Evolutionary conservation across 2,797 vertebrate genomes (phyloP).

Genomic region (Alca torda): DNA sequence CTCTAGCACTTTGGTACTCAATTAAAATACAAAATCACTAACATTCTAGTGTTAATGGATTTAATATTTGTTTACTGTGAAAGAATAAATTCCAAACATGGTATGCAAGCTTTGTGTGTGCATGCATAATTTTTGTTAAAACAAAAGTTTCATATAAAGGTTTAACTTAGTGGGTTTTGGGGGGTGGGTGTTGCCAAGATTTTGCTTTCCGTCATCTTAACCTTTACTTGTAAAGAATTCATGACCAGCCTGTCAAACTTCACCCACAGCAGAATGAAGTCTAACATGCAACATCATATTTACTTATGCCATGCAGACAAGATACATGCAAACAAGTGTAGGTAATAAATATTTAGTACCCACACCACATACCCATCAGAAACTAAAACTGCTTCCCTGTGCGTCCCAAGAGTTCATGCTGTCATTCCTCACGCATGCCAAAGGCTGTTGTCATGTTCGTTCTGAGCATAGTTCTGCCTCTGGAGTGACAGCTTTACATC

Average conservation of each 20-base stretch:
- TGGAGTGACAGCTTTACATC: not conserved
- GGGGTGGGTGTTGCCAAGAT: not conserved
- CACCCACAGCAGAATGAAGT: not conserved
- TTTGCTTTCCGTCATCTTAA: not conserved
- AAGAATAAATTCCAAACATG: not conserved
- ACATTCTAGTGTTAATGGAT: not conserved
- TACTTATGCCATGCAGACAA: not conserved
- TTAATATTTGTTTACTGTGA: not conserved
- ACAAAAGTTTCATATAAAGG: not conserved
- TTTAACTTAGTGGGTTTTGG: not conserved
- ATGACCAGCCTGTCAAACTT: not conserved
- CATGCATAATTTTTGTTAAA: not conserved
- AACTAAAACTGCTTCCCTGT: not conserved
- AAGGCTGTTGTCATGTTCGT: not conserved
- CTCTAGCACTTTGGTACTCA: not conserved
- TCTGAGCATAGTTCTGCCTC: not conserved
- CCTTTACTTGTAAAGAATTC: not conserved
- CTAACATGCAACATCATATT: not conserved
- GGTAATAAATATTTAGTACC: not conserved
- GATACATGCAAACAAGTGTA: not conserved
- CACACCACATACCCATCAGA: not conserved
- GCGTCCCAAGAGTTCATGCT: not conserved
- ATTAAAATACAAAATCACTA: not conserved
- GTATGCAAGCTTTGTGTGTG: fast-evolving
- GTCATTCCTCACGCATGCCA: not conserved